phyloP scores from a whole-genome alignment of 2,888 invertebrate genomes.

The Aphidoletes aphidimyza region DNA sequence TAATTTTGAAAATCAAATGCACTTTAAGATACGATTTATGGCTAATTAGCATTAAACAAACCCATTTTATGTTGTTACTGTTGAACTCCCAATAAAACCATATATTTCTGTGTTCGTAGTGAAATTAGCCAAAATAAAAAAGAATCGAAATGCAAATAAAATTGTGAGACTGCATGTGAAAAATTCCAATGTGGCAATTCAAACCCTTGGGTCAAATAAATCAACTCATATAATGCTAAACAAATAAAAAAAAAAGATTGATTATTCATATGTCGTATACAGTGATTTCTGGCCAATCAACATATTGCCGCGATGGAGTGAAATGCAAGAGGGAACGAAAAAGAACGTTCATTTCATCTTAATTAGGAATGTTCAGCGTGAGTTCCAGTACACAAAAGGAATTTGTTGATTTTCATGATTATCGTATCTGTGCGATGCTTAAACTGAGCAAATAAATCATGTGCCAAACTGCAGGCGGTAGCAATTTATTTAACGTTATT shows the following conservation, averaged over 20 bases:
- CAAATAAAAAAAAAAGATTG: background rate
- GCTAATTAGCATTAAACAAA: background rate
- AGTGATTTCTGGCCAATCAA: too few relatives aligned
- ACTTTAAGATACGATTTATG: conserved; percentile 8
- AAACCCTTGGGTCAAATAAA: background rate
- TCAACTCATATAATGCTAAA: background rate
- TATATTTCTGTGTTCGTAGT: too few relatives aligned
- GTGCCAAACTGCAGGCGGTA: conserved; percentile 6
- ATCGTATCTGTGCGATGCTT: background rate
- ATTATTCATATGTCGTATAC: too few relatives aligned
- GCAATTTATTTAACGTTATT: conserved; percentile 3
- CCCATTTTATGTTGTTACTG: background rate
- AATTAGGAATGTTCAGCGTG: background rate
- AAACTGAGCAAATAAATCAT: background rate
- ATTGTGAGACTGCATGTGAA: background rate
- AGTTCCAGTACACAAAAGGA: background rate
- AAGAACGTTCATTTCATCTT: background rate
- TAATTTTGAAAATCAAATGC: background rate
- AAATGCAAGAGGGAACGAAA: background rate
- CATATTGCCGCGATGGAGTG: too few relatives aligned
- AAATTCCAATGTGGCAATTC: background rate
- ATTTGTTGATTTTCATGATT: conserved; percentile 7
- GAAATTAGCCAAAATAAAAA: conserved; percentile 26
- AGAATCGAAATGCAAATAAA: background rate
- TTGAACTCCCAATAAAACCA: background rate